Evolutionary conservation across 2,888 invertebrate genomes (phyloP), one percentile per base, ranked within the genome.

Genomic region (Hofmannophila pseudospretella): DNA sequence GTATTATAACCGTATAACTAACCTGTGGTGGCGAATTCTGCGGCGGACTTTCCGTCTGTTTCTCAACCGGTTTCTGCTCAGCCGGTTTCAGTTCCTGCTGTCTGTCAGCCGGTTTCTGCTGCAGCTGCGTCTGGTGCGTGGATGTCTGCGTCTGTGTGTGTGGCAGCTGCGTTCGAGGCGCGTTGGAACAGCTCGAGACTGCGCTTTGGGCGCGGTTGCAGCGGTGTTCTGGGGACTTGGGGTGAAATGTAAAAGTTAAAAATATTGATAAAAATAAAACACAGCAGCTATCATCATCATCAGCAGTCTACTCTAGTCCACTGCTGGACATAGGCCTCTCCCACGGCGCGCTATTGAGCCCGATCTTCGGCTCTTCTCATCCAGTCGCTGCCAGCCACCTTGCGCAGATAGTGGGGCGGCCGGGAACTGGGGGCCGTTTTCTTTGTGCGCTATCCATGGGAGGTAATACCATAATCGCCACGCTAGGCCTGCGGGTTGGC

Each of bases 201-300:
- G 60, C 66, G 40, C 67, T 61, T 3, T 50, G 36, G 7, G 42
- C 50, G 39, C 73, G 64, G 37, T 51, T 46, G 41, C 54, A 34
- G n/a, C 80, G 66, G 62, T 79, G 81, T 44, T 81, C 81, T 9
- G 84, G 84, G 0, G 81, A 80, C 81, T 82, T 61, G 3, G 26
- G 12, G 23, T 14, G 7, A 23, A 2, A 23, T 8, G n/a, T n/a
- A n/a, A n/a, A n/a, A n/a, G 20, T 20, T 20, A 20, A 20, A 20
- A 20, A 3, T 20, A 20, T n/a, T n/a, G n/a, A n/a, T n/a, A n/a
- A n/a, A n/a, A n/a, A n/a, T n/a, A n/a, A n/a, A n/a, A n/a, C n/a
- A n/a, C n/a, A n/a, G n/a, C n/a, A n/a, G n/a, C n/a, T n/a, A n/a
- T n/a, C n/a, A n/a, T n/a, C n/a, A n/a, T n/a, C n/a, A n/a, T n/a